Evolutionary conservation across 2,888 invertebrate species (phyloP).

Genomic region (Siphlonurus alternatus): DNA sequence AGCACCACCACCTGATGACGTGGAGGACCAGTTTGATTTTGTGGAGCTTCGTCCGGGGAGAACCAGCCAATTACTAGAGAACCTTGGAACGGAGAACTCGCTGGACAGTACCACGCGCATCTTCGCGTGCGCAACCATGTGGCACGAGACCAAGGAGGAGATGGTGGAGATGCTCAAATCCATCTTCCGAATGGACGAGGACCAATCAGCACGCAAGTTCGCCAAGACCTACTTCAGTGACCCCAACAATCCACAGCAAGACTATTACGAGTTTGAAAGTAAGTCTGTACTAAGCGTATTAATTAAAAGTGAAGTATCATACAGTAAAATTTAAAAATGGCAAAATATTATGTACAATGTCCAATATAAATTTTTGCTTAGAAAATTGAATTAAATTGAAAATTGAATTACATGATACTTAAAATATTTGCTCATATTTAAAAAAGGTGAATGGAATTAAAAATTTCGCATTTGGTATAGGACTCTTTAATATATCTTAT

Average conservation of each 20-base stretch:
- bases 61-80: too few relatives aligned
- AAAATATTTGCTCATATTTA: too few relatives aligned
- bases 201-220: conserved; percentile 87
- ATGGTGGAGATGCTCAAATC: conserved; percentile 98
- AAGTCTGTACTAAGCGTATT: conserved; percentile 22
- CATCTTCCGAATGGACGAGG: conserved; percentile 85
- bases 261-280: conserved; percentile 97
- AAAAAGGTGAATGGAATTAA: too few relatives aligned
- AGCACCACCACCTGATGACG: too few relatives aligned
- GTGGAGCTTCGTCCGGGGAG: too few relatives aligned
- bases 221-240: conserved; percentile 93
- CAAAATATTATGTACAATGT: neutral
- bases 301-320: neutral
- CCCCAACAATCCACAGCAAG: conserved; percentile 35
- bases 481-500: too few relatives aligned
- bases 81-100: too few relatives aligned
- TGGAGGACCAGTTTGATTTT: too few relatives aligned
- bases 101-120: conserved; percentile 87
- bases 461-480: too few relatives aligned
- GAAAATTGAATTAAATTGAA: too few relatives aligned
- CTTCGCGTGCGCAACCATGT: conserved; percentile 96
- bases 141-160: conserved; percentile 97
- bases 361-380: too few relatives aligned
- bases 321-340: neutral
- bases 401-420: too few relatives aligned